Base-by-base conservation (phyloP, 2,797 vertebrate genomes). In the Girardinus metallicus region DNA sequence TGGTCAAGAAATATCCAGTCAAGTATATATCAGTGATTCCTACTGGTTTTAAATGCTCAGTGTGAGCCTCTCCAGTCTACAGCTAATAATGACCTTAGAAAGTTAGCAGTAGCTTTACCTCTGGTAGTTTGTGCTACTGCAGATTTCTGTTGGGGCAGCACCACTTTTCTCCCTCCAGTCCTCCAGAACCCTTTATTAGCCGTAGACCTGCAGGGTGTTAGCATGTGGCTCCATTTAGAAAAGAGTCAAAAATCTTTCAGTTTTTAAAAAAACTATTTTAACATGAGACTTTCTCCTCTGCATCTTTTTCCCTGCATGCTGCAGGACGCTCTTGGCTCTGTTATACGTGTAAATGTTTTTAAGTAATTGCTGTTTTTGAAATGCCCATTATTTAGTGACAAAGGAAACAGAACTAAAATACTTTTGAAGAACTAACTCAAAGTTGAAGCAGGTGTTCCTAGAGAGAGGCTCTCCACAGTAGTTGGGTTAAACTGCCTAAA, bases 401-500 rank as follows among this genome's bases (percentile, higher is more conserved):
- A 46, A 49, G 51, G 75, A 70, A 74, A 26, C n/a, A 0, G 15
- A 71, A 12, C 49, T 73, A 55, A 78, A 62, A 74, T 62, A 62
- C 39, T 7, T 73, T 49, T 83, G 75, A 87, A 88, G 75, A 87
- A 57, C 55, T 62, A 62, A 88, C 77, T 36, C 71, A 76, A 82
- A 76, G 72, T 82, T 75, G 82, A 79, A 2, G 16, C 77, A 81
- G 86, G 83, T 88, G 78, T 75, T 64, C 64, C 68, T 12, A 26
- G 83, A 88, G 85, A 85, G 81, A 75, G 18, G n/a, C 12, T 12
- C 57, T 53, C 74, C 80, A 81, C 77, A 41, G 82, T 70, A 39
- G 78, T 39, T 62, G 23, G 85, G 82, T 80, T 89, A 90, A 92
- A 87, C 79, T 80, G 71, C 85, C 82, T 87, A 83, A 87, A 85